phyloP scores from a whole-genome alignment of 1,140 invertebrate genomes.

The Drosophila ercepeae region DNA sequence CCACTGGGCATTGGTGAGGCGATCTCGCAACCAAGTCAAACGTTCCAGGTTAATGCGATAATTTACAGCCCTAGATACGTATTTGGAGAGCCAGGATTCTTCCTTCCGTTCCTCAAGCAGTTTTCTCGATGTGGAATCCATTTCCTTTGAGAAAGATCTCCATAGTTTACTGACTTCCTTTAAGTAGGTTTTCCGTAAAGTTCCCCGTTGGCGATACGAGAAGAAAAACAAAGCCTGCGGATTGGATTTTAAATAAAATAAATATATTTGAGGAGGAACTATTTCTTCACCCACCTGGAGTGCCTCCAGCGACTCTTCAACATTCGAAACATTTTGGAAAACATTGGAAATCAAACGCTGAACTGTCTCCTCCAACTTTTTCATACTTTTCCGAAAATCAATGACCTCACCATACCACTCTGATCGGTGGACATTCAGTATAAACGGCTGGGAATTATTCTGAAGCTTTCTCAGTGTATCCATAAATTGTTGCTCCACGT shows the following conservation, averaged over 20 bases:
- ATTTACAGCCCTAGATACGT: slow-evolving; percentile 85
- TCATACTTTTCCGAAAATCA: slow-evolving; percentile 84
- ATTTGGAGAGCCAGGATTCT: slow-evolving; percentile 88
- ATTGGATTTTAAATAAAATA: neutral
- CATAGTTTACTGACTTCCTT: slow-evolving; percentile 88
- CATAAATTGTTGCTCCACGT: slow-evolving; percentile 90
- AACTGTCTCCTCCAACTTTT: slow-evolving; percentile 88
- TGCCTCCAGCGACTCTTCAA: slow-evolving; percentile 89
- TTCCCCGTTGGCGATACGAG: slow-evolving; percentile 86
- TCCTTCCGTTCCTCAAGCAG: slow-evolving; percentile 86
- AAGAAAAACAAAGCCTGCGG: slow-evolving; percentile 88
- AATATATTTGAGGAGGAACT: neutral
- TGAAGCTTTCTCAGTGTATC: slow-evolving; percentile 87
- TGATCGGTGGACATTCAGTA: slow-evolving; percentile 88
- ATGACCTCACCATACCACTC: slow-evolving; percentile 84
- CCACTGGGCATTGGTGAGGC: slow-evolving; percentile 61
- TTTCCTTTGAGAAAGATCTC: slow-evolving; percentile 90
- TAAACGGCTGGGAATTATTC: slow-evolving; percentile 85
- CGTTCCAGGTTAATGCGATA: slow-evolving; percentile 73
- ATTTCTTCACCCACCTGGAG: slow-evolving; percentile 64
- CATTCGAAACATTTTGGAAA: slow-evolving; percentile 88
- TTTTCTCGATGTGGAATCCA: slow-evolving; percentile 89
- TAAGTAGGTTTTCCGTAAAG: slow-evolving; percentile 86
- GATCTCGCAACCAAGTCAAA: slow-evolving; percentile 55
- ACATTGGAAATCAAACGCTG: slow-evolving; percentile 89